Evolutionary conservation across 2,797 vertebrate species (phyloP).

Genomic region (Diplodus puntazzo): DNA sequence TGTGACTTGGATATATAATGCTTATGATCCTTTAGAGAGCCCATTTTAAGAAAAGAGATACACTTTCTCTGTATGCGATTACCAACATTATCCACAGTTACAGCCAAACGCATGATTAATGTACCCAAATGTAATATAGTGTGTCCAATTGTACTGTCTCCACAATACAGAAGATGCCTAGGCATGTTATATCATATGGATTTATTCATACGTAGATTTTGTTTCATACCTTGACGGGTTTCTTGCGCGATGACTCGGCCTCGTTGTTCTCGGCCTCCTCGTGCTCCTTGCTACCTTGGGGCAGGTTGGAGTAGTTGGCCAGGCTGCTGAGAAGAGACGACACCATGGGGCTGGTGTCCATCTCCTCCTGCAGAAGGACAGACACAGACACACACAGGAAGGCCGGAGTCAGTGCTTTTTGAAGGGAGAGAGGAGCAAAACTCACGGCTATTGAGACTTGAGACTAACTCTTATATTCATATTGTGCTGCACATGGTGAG

Average conservation of each 20-base stretch:
- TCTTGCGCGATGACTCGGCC: conserved; percentile 82
- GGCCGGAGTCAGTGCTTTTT: conserved; percentile 13
- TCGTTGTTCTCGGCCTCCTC: conserved; percentile 95
- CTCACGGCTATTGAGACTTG: no score
- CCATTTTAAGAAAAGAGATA: neutral
- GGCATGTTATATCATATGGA: no score
- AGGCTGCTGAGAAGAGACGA: conserved; percentile 94
- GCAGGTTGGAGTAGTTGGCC: conserved; percentile 97
- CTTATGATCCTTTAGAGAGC: neutral
- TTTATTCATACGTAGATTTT: neutral
- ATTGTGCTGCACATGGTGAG: neutral
- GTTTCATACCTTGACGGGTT: conserved; percentile 80
- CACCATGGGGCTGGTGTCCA: conserved; percentile 98
- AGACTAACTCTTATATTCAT: neutral
- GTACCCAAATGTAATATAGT: no score
- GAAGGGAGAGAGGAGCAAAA: conserved; percentile 6
- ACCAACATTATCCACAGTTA: no score
- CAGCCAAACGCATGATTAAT: no score
- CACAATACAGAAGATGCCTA: no score
- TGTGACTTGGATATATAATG: neutral
- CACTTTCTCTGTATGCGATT: neutral
- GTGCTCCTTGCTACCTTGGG: conserved; percentile 94
- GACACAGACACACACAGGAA: conserved; percentile 4
- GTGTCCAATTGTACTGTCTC: no score
- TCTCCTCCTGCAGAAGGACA: conserved; percentile 90